Base-by-base conservation (phyloP, 2,797 vertebrate species). In the Neostethus bicornis region DNA sequence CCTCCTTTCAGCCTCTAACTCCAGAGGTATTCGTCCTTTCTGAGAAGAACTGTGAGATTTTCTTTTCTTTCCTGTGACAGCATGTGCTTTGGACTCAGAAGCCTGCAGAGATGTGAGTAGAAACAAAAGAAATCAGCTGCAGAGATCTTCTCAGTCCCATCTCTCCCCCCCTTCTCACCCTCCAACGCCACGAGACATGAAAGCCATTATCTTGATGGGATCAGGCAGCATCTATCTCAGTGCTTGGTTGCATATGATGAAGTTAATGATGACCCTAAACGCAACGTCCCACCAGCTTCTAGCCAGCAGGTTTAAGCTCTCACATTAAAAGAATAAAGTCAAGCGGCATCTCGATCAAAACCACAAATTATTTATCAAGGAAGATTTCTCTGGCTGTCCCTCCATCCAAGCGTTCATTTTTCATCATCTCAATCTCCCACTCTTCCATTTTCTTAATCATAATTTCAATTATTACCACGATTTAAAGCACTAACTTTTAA, bases 151-250 rank as follows among this genome's bases (percentile, higher is more conserved):
- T 2, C 66, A 5, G 50, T 25, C 52, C 68, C 44, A 13, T 6
- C 6, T 12, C 49, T 29, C 28, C 7, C 48, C 52, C 68, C 44
- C 13, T 6, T 6, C 12, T 49, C 29, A 28, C 7, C 48, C n/a
- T 1, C 5, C 1, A 61, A 57, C 13, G 68, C 59, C 60, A 85
- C 73, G n/a, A 84, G 70, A 80, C 68, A 77, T 79, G 66, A 84
- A 79, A 79, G 58, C 79, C 66, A 79, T 85, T 83, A 82, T 70
- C 64, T 45, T 81, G 81, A 87, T 81, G 66, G 73, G 67, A 84
- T 75, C 70, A 51, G 79, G 77, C 79, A 81, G 81, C 70, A 70
- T 75, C 73, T 66, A 62, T 81, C 79, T 74, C 72, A 71, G 72
- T 70, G 50, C 44, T 61, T 66, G 68, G 20, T 28, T 60, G 58